These are phyloP conservation scores for Natrix natrix DNA, from an alignment of 2,797 vertebrate genomes.

Conservation along the genomic window DNA sequence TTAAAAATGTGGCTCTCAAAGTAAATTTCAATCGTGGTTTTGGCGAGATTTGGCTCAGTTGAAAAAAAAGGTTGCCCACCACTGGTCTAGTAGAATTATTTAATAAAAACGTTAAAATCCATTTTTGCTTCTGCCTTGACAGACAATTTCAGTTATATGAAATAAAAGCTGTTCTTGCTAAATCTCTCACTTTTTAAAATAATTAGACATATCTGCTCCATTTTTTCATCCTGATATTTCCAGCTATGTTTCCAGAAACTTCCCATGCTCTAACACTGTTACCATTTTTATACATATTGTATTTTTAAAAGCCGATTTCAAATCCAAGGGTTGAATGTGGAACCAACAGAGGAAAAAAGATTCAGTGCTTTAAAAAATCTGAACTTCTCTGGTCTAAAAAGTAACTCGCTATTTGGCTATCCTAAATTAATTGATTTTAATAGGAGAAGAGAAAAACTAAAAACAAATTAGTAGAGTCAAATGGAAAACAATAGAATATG, in stretches of 20 bases:
- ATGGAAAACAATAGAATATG: neutral
- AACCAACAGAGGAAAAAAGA: neutral
- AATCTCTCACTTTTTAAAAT: neutral
- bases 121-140: slow-evolving; percentile 33
- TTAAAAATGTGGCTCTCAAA: too few species aligned
- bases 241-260: neutral
- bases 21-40: too few species aligned
- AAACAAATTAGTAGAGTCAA: neutral
- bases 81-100: slow-evolving; percentile 24
- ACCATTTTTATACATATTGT: neutral
- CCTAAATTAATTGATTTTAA: neutral
- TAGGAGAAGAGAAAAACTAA: neutral
- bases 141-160: neutral
- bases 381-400: neutral
- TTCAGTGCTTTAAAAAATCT: neutral
- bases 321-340: neutral
- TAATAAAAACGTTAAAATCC: slow-evolving; percentile 42
- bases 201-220: neutral
- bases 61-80: too few species aligned
- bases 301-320: neutral
- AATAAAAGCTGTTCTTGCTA: neutral
- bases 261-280: neutral
- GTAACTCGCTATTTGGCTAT: neutral
- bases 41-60: too few species aligned
- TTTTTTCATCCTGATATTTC: neutral